Base-by-base conservation (phyloP, 1,140 invertebrate species). In the Halesus radiatus region DNA sequence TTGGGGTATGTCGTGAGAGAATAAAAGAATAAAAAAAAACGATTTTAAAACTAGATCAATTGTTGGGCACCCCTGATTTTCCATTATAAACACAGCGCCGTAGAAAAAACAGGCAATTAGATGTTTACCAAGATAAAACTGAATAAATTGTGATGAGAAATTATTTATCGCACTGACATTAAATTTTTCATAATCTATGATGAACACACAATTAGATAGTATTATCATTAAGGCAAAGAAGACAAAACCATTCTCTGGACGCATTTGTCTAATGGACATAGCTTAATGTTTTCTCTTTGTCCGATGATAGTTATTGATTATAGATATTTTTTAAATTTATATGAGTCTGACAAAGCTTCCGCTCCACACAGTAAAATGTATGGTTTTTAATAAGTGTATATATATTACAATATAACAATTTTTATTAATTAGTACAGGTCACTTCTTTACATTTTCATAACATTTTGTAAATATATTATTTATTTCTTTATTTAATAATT, bases 81-180 rank as follows among this genome's bases (percentile, higher is more conserved):
- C 4, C 20, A 64, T 64, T 64, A 64, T 64, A 64, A 70, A 70
- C n/a, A 37, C 45, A 50, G 66, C 23, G 32, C 18, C 45, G 22
- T 50, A 20, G 18, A 70, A 45, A 70, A 70, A 45, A 23, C 8
- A 18, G n/a, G 66, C 18, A 70, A 70, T 70, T 37, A 70, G 66
- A 70, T 70, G 37, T 18, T 50, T 23, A 20, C 66, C 16, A 1
- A 70, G 66, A 70, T 70, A 70, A 70, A 70, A 23, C 66, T 37
- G 37, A 70, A 70, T 70, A 70, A 70, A 45, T 70, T 70, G 66
- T 70, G 66, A 70, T 70, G 66, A 70, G 66, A 70, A 70, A 70
- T 70, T 70, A 70, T 70, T 70, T 70, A 70, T 70, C 66, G 60
- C 60, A 32, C 66, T 50, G 66, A 23, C 66, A 70, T 70, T 70